Evolutionary conservation across 2,888 invertebrate species (phyloP), one percentile per base, ranked within the genome.

Genomic region (Cinara cedri): DNA sequence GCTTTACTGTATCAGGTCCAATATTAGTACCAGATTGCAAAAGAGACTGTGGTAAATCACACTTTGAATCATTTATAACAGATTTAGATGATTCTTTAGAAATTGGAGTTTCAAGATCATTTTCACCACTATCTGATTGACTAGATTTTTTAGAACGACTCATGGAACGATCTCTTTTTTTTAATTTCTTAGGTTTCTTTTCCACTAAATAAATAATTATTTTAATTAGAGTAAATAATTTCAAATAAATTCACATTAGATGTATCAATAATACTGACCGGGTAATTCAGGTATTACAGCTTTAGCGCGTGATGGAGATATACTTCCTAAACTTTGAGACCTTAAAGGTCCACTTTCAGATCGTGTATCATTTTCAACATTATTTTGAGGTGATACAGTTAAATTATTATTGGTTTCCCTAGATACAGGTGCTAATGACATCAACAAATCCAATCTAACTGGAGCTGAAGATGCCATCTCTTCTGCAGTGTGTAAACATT

Each of bases 381-480:
- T 65, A 24, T 24, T 80, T 65, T 70, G 63, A 75, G 75, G 26
- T 62, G 62, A 21, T 42, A 78, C 1, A 13, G 13, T 21, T 70
- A 78, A 66, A 78, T 70, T 78, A 78, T 78, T 78, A 42, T 51
- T 78, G 9, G 51, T 51, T 70, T 78, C 82, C 2, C 81, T 81
- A 57, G 81, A 34, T 26, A 82, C 63, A n/a, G 95, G 93, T 81
- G 94, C 93, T 82, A 96, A 87, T 10, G 95, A 93, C 81, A 96
- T 88, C 82, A 97, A 87, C 81, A 96, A 88, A 87, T 96, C 96
- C 46, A 96, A 88, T 60, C 96, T 89, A 60, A 96, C 95, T 0
- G 96, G 96, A 2, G 96, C 96, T 86, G 95, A 93, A 83, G 94
- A 94, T 34, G 96, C 96, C 82, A 96, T 86, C 83, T 93, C 92